A percentile compares a stretch with the other conserved stretches of the same genome.
phyloP scores from a whole-genome alignment of 1,140 invertebrate genomes.

The Hetaerina americana region DNA sequence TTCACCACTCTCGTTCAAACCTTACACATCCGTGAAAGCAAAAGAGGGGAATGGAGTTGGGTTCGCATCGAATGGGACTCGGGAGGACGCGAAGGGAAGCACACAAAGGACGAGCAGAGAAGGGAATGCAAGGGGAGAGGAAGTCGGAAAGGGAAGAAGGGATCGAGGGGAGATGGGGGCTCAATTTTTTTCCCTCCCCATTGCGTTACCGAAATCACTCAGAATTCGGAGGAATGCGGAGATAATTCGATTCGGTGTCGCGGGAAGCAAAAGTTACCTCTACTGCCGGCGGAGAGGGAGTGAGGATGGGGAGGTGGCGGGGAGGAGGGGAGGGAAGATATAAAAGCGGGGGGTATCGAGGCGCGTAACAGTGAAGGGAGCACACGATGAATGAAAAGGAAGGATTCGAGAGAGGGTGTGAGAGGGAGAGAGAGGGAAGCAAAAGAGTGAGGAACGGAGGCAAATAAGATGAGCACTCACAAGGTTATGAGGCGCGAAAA shows the following conservation, averaged over 20 bases:
- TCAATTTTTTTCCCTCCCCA: not conserved
- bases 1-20: too few relatives aligned
- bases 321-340: conserved; percentile 8
- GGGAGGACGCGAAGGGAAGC: too few relatives aligned
- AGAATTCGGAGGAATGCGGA: not conserved
- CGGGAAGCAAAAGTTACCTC: not conserved
- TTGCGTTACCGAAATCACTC: not conserved
- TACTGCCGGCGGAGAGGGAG: not conserved
- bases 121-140: not conserved
- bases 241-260: not conserved
- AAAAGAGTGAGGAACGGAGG: too few relatives aligned
- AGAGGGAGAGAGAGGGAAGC: too few relatives aligned
- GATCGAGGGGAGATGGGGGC: not conserved
- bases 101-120: too few relatives aligned
- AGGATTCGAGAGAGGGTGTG: too few relatives aligned
- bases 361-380: not conserved
- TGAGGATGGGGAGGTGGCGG: conserved; percentile 7
- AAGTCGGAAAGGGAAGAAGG: not conserved
- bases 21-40: too few relatives aligned
- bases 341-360: not conserved
- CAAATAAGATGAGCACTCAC: too few relatives aligned
- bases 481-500: too few relatives aligned
- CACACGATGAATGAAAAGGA: not conserved
- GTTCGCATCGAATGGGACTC: too few relatives aligned
- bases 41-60: too few relatives aligned